Evolutionary conservation across 1,140 invertebrate species (phyloP), one percentile per base, ranked within the genome.

Genomic region (Lamellibrachia luymesi): DNA sequence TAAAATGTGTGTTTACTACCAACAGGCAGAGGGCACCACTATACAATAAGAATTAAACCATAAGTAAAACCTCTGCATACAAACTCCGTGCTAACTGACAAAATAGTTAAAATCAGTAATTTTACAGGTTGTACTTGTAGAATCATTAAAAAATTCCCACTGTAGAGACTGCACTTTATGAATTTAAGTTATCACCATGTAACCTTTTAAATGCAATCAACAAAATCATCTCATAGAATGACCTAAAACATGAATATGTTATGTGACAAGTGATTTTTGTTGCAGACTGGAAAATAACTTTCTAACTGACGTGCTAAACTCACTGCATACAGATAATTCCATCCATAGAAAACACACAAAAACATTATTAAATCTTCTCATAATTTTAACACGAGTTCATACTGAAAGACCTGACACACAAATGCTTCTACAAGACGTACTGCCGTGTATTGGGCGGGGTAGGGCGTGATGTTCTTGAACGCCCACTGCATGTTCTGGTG

Each of bases 401-500:
- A 38, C 38, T 38, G 98, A 97, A 98, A 98, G 25, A n/a, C 22
- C 13, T 38, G 17, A 91, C 13, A 51, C 0, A 91, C 0, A n/a
- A 91, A 22, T 50, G 50, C 50, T 10, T 91, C 2, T 91, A 91
- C 49, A 50, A 91, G 49, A 96, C 96, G 97, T 96, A 98, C 97
- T 49, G 97, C 97, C 89, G 98, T 97, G 96, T 99, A 99, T 95
- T 99, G 98, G 50, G 98, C 98, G 27, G 98, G 98, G 97, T 98
- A 98, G 25, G 98, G 98, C 38, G 98, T 98, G 92, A 99, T 99
- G 95, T 99, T 99, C 95, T 99, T 98, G 96, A 99, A 99, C 91
- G 98, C 98, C 98, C 98, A 99, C 95, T 98, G 98, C 90, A 99
- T 97, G 96, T 99, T 99, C 96, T 99, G 98, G 97, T 99, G 98